Evolutionary conservation across 23 tunicate genomes (phyloP).

Genomic region (Aplidium turbinatum): DNA sequence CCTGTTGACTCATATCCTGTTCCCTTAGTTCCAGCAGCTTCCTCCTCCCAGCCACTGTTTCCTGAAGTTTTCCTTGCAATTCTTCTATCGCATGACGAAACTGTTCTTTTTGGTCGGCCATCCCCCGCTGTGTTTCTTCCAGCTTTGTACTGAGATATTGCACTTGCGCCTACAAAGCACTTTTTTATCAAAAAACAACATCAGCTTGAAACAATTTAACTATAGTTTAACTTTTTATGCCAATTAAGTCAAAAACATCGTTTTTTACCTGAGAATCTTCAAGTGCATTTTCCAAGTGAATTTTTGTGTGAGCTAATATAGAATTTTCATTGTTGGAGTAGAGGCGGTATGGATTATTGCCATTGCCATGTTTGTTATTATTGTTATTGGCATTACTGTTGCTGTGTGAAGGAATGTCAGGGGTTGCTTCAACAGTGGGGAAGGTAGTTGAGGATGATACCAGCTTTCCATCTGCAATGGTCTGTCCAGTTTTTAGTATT

Average conservation of each 20-base stretch:
- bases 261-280: conserved; percentile 72
- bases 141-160: conserved; percentile 63
- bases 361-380: conserved; percentile 36
- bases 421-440: conserved; percentile 1
- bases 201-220: neutral
- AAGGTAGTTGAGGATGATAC: neutral
- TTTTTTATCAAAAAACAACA: neutral
- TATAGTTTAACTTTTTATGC: neutral
- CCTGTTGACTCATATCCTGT: conserved; percentile 75
- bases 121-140: conserved; percentile 46
- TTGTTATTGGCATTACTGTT: conserved; percentile 28
- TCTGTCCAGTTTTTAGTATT: conserved; percentile 34
- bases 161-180: conserved; percentile 53
- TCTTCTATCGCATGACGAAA: conserved; percentile 80
- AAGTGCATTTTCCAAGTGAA: conserved; percentile 64
- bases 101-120: conserved; percentile 66
- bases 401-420: neutral
- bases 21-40: conserved; percentile 65
- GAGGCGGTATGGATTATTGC: neutral
- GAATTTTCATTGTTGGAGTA: conserved; percentile 28
- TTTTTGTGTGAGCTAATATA: conserved; percentile 47
- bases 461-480: conserved; percentile 8
- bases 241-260: neutral
- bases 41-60: conserved; percentile 77
- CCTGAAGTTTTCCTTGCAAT: conserved; percentile 70